phyloP scores from a whole-genome alignment of 92 coral and sea anemone genomes.

The Porites evermanni region DNA sequence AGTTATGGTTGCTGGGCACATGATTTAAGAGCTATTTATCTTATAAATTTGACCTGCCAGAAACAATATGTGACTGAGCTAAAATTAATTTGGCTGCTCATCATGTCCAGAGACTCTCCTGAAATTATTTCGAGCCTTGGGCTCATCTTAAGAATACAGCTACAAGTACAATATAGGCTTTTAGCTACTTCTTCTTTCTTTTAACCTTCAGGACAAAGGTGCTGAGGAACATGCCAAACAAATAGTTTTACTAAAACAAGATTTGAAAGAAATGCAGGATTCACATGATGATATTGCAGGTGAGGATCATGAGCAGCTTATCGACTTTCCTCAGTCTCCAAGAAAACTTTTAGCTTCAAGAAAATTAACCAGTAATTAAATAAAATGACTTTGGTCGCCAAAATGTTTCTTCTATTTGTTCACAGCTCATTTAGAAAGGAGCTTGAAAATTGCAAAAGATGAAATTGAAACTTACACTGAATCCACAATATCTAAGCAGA shows the following conservation, averaged over 20 bases:
- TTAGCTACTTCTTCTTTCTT: neutral
- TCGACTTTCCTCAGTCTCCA: no score
- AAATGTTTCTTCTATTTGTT: neutral
- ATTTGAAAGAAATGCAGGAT: slow-evolving; percentile 89
- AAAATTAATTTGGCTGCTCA: no score
- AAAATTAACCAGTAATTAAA: neutral
- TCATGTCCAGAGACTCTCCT: no score
- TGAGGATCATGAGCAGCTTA: neutral
- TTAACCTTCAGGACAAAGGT: slow-evolving; percentile 70
- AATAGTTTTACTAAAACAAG: slow-evolving; percentile 79
- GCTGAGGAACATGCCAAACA: slow-evolving; percentile 90
- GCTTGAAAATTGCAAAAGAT: slow-evolving; percentile 90
- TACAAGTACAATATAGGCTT: neutral
- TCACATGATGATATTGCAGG: slow-evolving; percentile 98
- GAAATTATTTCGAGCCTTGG: no score
- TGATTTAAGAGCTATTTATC: no score
- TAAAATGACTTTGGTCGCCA: neutral
- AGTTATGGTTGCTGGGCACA: no score
- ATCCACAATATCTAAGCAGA: slow-evolving; percentile 85
- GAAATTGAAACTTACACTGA: slow-evolving; percentile 92
- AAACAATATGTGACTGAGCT: no score
- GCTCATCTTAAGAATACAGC: no score
- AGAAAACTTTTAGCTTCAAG: no score
- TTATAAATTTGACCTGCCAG: no score
- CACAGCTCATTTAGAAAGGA: slow-evolving; percentile 89